phyloP scores from a whole-genome alignment of 1,140 invertebrate species.

The Caenorhabditis brenneri region DNA sequence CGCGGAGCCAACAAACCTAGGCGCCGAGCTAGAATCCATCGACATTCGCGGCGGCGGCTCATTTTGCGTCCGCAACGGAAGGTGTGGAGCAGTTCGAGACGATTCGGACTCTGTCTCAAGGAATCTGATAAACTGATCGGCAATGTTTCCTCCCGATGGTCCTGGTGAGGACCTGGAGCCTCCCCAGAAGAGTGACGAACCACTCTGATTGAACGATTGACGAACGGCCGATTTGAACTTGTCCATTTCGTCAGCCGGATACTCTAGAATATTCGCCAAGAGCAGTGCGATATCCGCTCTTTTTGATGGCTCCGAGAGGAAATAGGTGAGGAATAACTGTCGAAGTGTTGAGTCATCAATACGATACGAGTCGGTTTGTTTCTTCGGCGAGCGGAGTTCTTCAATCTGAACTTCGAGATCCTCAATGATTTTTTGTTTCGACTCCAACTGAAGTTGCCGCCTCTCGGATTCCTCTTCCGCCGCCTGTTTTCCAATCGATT shows the following conservation, averaged over 20 bases:
- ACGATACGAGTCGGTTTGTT: conserved; percentile 12
- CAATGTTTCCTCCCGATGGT: not conserved
- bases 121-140: conserved; percentile 51
- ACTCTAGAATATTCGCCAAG: conserved; percentile 53
- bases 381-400: conserved; percentile 41
- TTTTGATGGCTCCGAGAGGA: conserved; percentile 49
- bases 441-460: conserved; percentile 32
- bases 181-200: not conserved
- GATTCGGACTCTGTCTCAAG: conserved; percentile 49
- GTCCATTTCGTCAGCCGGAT: conserved; percentile 53
- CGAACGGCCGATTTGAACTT: conserved; percentile 40
- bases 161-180: not conserved
- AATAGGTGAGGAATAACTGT: conserved; percentile 55
- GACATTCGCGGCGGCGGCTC: not conserved
- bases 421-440: conserved; percentile 53
- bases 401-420: conserved; percentile 52
- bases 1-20: not conserved
- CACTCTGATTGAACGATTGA: not conserved
- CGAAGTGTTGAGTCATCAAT: conserved; percentile 54
- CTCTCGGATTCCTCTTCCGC: conserved; percentile 50
- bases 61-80: conserved; percentile 34
- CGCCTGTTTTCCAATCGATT: conserved; percentile 47
- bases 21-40: not conserved
- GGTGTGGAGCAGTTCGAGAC: conserved; percentile 42
- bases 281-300: conserved; percentile 54